Conservation (phyloP, 1,140 invertebrate genomes). For the Drosophila miranda region DNA sequence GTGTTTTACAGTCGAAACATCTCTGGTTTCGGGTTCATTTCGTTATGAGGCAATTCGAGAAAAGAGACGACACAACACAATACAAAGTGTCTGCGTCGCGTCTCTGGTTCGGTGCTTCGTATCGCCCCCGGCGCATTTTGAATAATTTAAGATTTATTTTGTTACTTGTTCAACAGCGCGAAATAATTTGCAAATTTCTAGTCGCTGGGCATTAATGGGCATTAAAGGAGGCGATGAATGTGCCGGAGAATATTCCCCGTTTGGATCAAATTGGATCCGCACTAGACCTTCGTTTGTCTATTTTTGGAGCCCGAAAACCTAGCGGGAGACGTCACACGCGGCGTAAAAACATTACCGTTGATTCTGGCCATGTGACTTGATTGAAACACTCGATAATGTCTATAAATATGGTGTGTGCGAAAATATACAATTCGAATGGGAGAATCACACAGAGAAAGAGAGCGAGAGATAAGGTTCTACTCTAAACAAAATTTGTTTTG, state of each 20-base stretch:
- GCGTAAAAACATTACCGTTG: conserved; percentile 59
- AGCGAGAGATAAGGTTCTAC: conserved; percentile 11
- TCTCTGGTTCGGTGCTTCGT: conserved; percentile 1
- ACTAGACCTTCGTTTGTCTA: conserved; percentile 36
- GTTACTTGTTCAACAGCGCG: conserved; percentile 28
- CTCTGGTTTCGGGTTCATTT: background rate
- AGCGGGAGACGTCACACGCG: conserved; percentile 55
- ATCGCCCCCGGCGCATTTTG: conserved; percentile 49
- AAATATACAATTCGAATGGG: conserved; percentile 9
- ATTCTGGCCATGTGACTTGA: conserved; percentile 58
- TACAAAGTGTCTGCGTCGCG: conserved; percentile 10
- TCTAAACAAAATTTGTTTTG: conserved; percentile 15
- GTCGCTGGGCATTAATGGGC: conserved; percentile 17
- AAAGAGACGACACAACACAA: background rate
- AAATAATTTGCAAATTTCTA: conserved; percentile 23
- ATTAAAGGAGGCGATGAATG: conserved; percentile 12
- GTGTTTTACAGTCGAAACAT: too few relatives aligned
- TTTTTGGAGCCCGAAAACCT: conserved; percentile 44
- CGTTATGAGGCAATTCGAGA: conserved; percentile 22
- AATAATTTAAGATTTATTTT: conserved; percentile 58
- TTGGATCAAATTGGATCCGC: conserved; percentile 16
- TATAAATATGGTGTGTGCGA: conserved; percentile 27
- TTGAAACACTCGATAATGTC: conserved; percentile 34
- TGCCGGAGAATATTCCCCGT: conserved; percentile 1
- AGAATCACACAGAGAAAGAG: background rate